Evolutionary conservation across 37 sponge, comb jelly and placozoan genomes (phyloP).

Genomic region (Ianthella basta): DNA sequence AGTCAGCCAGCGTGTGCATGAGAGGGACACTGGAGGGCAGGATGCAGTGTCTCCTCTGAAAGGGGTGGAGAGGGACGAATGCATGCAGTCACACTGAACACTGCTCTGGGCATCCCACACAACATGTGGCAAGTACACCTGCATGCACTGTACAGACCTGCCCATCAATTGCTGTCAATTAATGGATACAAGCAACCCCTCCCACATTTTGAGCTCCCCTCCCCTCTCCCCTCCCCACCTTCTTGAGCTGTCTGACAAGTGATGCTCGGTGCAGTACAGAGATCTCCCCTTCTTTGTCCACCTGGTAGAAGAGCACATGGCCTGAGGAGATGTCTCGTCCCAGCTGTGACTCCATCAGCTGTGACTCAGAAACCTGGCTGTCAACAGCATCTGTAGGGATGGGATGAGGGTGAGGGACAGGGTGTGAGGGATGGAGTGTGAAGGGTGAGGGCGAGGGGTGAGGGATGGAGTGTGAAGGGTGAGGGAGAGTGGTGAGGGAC

Average conservation of each 20-base stretch:
- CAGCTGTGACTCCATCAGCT: conserved; percentile 6
- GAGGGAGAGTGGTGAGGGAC: no score
- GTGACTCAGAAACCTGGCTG: background rate
- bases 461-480: no score
- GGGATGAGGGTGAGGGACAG: background rate
- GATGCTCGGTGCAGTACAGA: background rate
- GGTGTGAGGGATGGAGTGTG: no score
- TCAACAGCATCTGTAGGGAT: background rate
- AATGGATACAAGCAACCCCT: no score
- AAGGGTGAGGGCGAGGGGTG: no score
- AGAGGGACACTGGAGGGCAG: background rate
- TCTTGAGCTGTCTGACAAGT: background rate
- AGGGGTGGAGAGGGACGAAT: no score
- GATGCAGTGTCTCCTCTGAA: conserved; percentile 21
- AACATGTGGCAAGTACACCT: no score
- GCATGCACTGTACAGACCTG: no score
- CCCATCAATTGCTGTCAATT: no score
- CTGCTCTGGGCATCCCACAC: no score
- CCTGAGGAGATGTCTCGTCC: background rate
- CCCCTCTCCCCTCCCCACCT: conserved; percentile 19
- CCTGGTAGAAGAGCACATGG: background rate
- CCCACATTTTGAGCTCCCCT: no score
- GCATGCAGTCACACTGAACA: no score
- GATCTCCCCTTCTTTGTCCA: background rate
- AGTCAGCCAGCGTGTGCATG: background rate